Percentiles rank a stretch among this genome's conserved stretches.
These are phyloP conservation scores for Lethenteron camtschaticum DNA, from an alignment of 2,113 vertebrate genomes.

Conservation along the genomic window DNA sequence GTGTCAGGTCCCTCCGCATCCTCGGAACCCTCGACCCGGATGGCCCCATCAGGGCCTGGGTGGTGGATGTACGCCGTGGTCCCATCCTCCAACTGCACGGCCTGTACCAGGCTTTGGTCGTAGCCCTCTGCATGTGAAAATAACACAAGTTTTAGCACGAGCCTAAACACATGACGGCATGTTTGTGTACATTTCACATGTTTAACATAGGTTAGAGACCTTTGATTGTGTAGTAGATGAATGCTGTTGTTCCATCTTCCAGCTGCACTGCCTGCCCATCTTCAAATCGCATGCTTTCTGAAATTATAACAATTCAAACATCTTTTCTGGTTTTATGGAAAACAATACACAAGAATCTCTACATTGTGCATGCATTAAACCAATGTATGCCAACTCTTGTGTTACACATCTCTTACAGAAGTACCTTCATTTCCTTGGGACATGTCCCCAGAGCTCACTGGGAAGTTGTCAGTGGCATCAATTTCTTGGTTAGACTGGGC, in stretches of 20 bases:
- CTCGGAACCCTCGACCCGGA: slow-evolving; percentile 35
- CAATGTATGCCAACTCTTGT: too few relatives aligned
- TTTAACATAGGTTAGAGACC: slow-evolving; percentile 26
- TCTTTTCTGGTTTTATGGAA: background rate
- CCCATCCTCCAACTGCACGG: slow-evolving; percentile 87
- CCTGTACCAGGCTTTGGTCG: slow-evolving; percentile 71
- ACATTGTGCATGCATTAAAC: background rate
- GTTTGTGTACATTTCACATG: background rate
- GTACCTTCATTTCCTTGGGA: too few relatives aligned
- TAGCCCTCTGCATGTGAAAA: slow-evolving; percentile 40
- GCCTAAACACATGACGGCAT: background rate
- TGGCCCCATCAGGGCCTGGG: slow-evolving; percentile 45
- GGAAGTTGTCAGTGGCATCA: too few relatives aligned
- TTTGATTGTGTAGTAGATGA: slow-evolving; percentile 83
- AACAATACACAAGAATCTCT: background rate
- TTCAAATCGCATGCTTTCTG: slow-evolving; percentile 64
- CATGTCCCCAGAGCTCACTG: too few relatives aligned
- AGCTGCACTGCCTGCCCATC: slow-evolving; percentile 89
- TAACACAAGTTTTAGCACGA: background rate
- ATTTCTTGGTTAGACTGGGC: too few relatives aligned
- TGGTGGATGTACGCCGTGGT: slow-evolving; percentile 97
- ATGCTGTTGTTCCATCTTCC: slow-evolving; percentile 88
- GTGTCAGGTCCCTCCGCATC: slow-evolving; percentile 48
- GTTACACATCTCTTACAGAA: too few relatives aligned
- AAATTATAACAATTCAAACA: slow-evolving; percentile 22